These are phyloP conservation scores for Muscicapa comitata DNA, from an alignment of 2,797 vertebrate genomes.

Conservation along the genomic window DNA sequence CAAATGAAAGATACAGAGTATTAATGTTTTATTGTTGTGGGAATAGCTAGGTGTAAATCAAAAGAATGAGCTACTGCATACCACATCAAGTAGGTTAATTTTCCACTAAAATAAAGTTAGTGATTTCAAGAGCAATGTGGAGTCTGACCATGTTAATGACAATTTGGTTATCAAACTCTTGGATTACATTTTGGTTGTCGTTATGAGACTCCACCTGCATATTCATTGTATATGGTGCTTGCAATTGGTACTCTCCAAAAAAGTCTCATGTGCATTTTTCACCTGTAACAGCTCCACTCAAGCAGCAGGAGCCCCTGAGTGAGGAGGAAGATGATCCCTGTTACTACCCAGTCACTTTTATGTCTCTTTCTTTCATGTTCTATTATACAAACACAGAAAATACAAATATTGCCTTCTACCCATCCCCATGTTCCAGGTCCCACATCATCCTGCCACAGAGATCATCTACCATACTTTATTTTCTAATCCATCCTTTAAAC, in stretches of 20 bases:
- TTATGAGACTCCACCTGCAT: background rate
- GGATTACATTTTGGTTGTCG: background rate
- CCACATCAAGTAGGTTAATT: background rate
- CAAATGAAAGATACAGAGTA: background rate
- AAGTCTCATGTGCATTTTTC: background rate
- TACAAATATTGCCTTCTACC: background rate
- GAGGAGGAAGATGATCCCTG: background rate
- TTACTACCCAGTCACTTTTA: background rate
- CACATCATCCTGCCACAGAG: background rate
- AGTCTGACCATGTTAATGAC: background rate
- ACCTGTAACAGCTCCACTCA: background rate
- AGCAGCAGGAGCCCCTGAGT: background rate
- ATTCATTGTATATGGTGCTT: background rate
- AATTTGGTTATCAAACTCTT: background rate
- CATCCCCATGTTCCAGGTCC: background rate
- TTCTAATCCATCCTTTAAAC: background rate
- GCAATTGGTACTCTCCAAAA: background rate
- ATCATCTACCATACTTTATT: background rate
- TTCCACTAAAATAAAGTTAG: background rate
- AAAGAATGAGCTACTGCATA: background rate
- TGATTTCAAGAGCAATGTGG: background rate
- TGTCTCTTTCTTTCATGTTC: background rate
- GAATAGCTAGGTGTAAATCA: background rate
- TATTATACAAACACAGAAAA: background rate
- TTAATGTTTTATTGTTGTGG: conserved; percentile 10